phyloP scores from a whole-genome alignment of 1,140 invertebrate species.

The Drosophila pectinifera region DNA sequence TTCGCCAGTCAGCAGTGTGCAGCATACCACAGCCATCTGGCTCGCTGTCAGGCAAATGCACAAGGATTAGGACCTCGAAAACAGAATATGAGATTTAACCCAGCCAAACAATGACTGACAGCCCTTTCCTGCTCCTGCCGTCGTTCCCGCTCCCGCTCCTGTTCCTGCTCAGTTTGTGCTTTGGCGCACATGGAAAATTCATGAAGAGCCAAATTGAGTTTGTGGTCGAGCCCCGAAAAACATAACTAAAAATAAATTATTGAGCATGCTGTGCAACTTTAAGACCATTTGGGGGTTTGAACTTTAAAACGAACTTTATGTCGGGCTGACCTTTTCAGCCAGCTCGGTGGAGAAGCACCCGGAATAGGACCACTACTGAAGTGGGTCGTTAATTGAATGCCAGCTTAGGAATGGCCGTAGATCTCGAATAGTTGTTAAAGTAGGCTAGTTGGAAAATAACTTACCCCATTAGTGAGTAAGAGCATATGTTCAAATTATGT shows the following conservation, averaged over 20 bases:
- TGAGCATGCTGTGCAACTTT: conserved; percentile 30
- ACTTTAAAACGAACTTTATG: conserved; percentile 33
- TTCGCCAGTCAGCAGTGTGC: neutral
- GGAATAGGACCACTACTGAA: conserved; percentile 13
- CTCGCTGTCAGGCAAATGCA: conserved; percentile 51
- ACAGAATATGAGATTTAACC: conserved; percentile 31
- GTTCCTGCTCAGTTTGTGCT: neutral
- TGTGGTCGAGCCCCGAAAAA: conserved; percentile 41
- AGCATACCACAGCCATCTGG: neutral
- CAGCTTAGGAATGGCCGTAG: neutral
- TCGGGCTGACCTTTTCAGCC: conserved; percentile 14
- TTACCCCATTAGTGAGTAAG: neutral
- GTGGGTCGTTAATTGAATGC: conserved; percentile 23
- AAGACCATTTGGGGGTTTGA: conserved; percentile 28
- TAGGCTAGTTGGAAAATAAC: conserved; percentile 10
- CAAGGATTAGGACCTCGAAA: conserved; percentile 32
- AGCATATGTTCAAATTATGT: neutral
- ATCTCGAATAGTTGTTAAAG: conserved; percentile 3
- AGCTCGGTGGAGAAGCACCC: neutral
- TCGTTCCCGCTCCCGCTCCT: neutral
- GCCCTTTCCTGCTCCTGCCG: neutral
- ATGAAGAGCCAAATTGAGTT: conserved; percentile 54
- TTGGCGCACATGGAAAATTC: conserved; percentile 46
- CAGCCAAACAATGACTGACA: conserved; percentile 26
- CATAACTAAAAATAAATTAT: conserved; percentile 54